phyloP scores from a whole-genome alignment of 2,113 vertebrate genomes.

The Grantiella picta region DNA sequence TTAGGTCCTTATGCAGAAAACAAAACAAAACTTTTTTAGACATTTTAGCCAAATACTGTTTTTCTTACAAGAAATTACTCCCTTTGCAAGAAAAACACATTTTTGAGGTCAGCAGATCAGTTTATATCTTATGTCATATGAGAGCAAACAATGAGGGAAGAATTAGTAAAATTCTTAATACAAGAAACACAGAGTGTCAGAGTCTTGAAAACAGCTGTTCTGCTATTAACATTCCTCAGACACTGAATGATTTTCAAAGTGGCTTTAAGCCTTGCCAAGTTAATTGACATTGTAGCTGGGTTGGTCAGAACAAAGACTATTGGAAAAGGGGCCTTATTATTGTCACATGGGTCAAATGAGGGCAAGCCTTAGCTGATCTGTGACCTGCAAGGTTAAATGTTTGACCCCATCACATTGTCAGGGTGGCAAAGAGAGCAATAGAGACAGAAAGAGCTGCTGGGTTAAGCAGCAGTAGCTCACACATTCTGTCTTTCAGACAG shows the following conservation, averaged over 20 bases:
- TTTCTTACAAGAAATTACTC: conserved; percentile 22
- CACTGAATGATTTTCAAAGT: conserved; percentile 28
- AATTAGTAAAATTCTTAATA: conserved; percentile 50
- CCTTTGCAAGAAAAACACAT: conserved; percentile 32
- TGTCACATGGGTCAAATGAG: conserved; percentile 27
- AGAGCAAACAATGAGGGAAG: conserved; percentile 49
- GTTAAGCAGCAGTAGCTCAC: not conserved
- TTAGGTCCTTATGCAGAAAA: conserved; percentile 23
- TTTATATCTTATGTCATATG: conserved; percentile 42
- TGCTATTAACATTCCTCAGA: conserved; percentile 44
- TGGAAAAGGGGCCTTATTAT: conserved; percentile 22
- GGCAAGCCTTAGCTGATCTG: conserved; percentile 26
- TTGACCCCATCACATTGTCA: conserved; percentile 23
- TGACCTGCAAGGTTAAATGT: conserved; percentile 56
- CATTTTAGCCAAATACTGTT: not conserved
- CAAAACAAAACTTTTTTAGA: not conserved
- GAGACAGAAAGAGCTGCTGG: not conserved
- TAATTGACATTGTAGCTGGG: conserved; percentile 41
- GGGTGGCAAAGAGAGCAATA: not conserved
- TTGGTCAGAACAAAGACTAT: conserved; percentile 14
- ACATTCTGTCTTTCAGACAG: not conserved
- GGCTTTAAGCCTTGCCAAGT: conserved; percentile 36
- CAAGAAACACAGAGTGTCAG: conserved; percentile 40
- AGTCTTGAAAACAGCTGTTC: conserved; percentile 53
- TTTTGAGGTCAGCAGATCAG: conserved; percentile 42